Evolutionary conservation across 2,888 invertebrate genomes (phyloP).

Genomic region (Furcula furcula): DNA sequence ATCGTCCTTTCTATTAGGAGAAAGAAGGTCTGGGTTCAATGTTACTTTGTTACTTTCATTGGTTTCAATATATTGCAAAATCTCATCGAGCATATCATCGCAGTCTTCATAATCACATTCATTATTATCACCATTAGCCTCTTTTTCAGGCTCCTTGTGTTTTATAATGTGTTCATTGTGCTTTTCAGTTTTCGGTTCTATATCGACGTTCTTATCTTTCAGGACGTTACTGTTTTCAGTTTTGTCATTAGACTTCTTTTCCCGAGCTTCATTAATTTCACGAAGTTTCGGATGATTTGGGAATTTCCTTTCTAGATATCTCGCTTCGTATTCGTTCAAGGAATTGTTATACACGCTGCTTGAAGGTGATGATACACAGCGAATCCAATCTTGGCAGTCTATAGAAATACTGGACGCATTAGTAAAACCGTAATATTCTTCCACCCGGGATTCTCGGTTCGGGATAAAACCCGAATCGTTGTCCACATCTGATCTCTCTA

Average conservation of each 20-base stretch:
- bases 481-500: constrained; percentile 47
- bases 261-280: constrained; percentile 26
- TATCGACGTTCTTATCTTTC: constrained; percentile 10
- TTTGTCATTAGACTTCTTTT: constrained; percentile 23
- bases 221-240: constrained; percentile 16
- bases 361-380: constrained; percentile 50
- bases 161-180: constrained; percentile 13
- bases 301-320: constrained; percentile 43
- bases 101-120: constrained; percentile 36
- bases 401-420: constrained; percentile 63
- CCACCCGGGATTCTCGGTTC: constrained; percentile 41
- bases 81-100: constrained; percentile 66
- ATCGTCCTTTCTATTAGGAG: constrained; percentile 55
- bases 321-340: constrained; percentile 47
- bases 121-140: constrained; percentile 7
- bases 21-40: constrained; percentile 48
- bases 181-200: background rate
- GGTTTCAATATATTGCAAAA: constrained; percentile 62
- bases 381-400: constrained; percentile 66
- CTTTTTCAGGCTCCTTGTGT: constrained; percentile 13
- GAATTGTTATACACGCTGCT: constrained; percentile 60
- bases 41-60: constrained; percentile 33
- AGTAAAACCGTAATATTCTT: constrained; percentile 60
- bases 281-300: constrained; percentile 37
- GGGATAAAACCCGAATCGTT: constrained; percentile 50